Evolutionary conservation across 2,888 invertebrate species (phyloP).

Genomic region (Dolomedes plantarius): DNA sequence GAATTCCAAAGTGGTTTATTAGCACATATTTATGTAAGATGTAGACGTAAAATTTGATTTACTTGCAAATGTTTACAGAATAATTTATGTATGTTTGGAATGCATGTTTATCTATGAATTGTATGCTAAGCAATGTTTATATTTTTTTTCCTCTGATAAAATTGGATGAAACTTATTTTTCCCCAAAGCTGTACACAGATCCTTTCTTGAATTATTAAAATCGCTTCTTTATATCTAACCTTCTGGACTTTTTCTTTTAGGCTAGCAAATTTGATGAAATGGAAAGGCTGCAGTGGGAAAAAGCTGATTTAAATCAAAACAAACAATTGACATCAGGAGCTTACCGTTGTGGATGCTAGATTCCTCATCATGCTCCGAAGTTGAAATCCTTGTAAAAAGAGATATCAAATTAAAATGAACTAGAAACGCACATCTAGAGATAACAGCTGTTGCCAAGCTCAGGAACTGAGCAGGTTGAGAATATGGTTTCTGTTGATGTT

Average conservation of each 20-base stretch:
- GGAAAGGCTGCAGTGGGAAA: slow-evolving; percentile 74
- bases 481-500: not conserved
- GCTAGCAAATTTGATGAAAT: slow-evolving; percentile 74
- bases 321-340: slow-evolving; percentile 61
- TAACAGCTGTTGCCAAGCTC: slow-evolving; percentile 36
- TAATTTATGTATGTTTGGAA: too few species aligned
- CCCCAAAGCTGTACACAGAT: too few species aligned
- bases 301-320: slow-evolving; percentile 71
- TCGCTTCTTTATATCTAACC: too few species aligned
- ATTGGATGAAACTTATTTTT: too few species aligned
- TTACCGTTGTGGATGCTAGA: slow-evolving; percentile 70
- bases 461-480: slow-evolving; percentile 22
- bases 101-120: too few species aligned
- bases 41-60: too few species aligned
- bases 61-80: too few species aligned
- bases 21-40: too few species aligned
- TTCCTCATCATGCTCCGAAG: slow-evolving; percentile 21
- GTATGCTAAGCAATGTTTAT: too few species aligned
- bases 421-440: slow-evolving; percentile 63
- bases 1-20: too few species aligned
- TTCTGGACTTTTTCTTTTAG: slow-evolving; percentile 48
- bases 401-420: slow-evolving; percentile 39
- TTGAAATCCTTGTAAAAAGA: not conserved
- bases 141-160: too few species aligned
- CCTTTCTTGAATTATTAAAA: too few species aligned